Conservation (phyloP, 2,797 vertebrate species). For the Vireo griseus region DNA sequence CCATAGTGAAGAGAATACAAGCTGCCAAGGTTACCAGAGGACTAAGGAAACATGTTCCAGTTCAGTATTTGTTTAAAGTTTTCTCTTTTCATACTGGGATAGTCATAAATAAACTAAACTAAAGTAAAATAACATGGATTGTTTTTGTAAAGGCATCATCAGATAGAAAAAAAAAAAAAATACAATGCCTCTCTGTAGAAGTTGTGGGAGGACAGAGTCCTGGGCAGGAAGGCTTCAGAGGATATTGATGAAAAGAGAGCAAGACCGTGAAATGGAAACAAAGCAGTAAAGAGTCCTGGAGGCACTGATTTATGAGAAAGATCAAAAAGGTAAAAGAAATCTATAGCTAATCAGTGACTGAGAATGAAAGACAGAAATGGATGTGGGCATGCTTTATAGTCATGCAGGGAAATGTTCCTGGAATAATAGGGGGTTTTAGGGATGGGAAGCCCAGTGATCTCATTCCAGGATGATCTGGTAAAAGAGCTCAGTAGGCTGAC, state of each 20-base stretch:
- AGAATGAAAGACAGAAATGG: neutral
- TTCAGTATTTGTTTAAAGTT: neutral
- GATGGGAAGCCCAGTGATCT: neutral
- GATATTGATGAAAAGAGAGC: neutral
- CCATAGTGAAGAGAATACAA: neutral
- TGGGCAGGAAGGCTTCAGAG: neutral
- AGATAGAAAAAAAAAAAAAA: neutral
- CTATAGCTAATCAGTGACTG: neutral
- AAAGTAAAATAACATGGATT: neutral
- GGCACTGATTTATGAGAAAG: neutral
- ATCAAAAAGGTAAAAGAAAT: neutral
- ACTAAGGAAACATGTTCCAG: neutral
- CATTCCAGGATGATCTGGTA: neutral
- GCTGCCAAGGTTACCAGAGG: neutral
- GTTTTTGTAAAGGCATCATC: neutral
- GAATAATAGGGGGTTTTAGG: neutral
- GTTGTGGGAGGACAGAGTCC: neutral
- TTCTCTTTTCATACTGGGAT: neutral
- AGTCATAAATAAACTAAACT: neutral
- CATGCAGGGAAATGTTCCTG: neutral
- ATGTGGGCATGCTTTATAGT: neutral
- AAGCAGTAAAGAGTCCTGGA: neutral
- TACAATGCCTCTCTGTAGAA: neutral
- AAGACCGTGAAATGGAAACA: neutral
- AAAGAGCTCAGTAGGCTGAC: neutral